Percentiles rank a stretch among this genome's conserved stretches.
phyloP scores from a whole-genome alignment of 2,888 invertebrate genomes.

The Prenolepis imparis region DNA sequence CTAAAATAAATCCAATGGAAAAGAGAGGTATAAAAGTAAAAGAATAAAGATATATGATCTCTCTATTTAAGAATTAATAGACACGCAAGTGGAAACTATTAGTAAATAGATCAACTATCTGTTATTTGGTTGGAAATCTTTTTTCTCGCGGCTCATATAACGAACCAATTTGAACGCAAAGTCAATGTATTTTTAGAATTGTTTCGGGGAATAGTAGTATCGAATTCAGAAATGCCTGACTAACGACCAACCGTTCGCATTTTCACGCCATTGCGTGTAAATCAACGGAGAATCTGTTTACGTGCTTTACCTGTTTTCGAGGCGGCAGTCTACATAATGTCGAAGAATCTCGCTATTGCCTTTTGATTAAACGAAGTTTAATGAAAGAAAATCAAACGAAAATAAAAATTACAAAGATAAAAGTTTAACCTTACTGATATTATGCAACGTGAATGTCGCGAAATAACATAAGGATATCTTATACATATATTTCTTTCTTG shows the following conservation, averaged over 20 bases:
- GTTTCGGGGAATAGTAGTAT: constrained; percentile 40
- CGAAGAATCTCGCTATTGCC: neutral
- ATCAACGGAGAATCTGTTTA: constrained; percentile 35
- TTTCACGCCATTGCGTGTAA: constrained; percentile 37
- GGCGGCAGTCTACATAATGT: neutral
- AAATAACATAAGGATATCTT: neutral
- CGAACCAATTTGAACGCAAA: constrained; percentile 43
- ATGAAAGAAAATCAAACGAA: neutral
- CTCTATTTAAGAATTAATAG: constrained; percentile 18
- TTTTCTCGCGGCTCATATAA: constrained; percentile 1
- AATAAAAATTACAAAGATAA: neutral
- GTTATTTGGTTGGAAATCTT: constrained; percentile 10
- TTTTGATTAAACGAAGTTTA: neutral
- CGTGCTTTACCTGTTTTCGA: constrained; percentile 8
- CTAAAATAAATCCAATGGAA: neutral
- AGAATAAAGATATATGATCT: neutral
- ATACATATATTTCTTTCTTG: neutral
- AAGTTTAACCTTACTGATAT: neutral
- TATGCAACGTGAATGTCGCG: neutral
- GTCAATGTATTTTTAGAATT: constrained; percentile 62
- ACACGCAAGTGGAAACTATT: constrained; percentile 1
- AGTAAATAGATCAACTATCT: constrained; percentile 12
- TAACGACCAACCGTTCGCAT: constrained; percentile 15
- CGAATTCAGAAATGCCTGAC: constrained; percentile 15
- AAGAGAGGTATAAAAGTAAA: neutral